phyloP scores from a whole-genome alignment of 1,140 invertebrate genomes.

The Telenomus remus region DNA sequence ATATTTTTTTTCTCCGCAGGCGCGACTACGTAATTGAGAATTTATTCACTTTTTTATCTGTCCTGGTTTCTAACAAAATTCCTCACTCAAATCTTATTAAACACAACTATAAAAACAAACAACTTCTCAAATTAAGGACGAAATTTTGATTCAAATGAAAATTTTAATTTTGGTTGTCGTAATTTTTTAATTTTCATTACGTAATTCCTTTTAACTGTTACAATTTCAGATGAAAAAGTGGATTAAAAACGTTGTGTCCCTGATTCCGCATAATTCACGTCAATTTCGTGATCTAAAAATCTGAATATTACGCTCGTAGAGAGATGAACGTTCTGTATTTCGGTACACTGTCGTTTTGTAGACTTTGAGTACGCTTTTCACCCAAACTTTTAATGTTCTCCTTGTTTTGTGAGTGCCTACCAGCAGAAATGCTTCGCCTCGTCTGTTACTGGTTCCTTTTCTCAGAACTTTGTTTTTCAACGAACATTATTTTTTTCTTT shows the following conservation, averaged over 20 bases:
- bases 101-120: too few relatives aligned
- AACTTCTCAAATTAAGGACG: too few relatives aligned
- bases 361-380: background rate
- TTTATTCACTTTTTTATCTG: background rate
- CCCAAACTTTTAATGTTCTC: slow-evolving; percentile 3
- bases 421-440: slow-evolving; percentile 2
- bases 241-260: background rate
- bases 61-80: background rate
- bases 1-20: background rate
- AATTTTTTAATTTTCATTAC: too few relatives aligned
- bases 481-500: background rate
- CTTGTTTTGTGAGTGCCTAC: slow-evolving; percentile 1
- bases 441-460: background rate
- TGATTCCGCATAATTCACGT: too few relatives aligned
- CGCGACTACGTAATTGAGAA: background rate
- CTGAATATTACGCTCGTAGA: background rate
- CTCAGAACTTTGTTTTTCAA: background rate
- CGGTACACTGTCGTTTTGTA: background rate
- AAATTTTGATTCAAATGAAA: too few relatives aligned
- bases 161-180: too few relatives aligned
- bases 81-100: background rate
- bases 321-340: background rate
- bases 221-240: background rate
- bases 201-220: too few relatives aligned
- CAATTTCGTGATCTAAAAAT: slow-evolving; percentile 4